Base-by-base conservation (phyloP, 2,888 invertebrate species). In the Xestia rhomboidea region DNA sequence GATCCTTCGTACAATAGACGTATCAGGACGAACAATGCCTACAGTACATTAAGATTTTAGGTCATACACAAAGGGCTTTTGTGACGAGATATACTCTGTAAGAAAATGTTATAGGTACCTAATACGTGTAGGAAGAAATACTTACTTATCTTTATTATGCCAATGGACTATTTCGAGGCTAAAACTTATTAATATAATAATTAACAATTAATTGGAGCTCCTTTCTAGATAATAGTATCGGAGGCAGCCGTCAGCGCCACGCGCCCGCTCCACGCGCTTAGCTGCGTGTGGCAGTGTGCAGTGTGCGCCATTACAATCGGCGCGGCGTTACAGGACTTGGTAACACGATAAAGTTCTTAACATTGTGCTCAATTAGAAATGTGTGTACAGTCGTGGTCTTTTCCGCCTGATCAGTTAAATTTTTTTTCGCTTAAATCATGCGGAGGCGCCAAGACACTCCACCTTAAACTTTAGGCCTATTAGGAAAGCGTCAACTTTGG, bases 171-270 rank as follows among this genome's bases (percentile, higher is more conserved):
- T 30, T 27, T 49, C 30, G 34, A 67, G 34, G 18, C 5, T 60
- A 49, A 49, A 62, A 62, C 62, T 34, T 62, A 34, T 62, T 30
- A 60, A 60, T 34, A 63, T 51, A 62, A 60, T 64, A 51, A 60
- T 77, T 49, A 46, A 64, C 24, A 57, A 66, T 64, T 81, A 83
- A 84, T 77, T 83, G 72, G 15, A 67, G 21, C 11, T 70, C 66
- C 54, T 72, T 49, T 68, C 34, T 49, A 73, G 70, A 67, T 62
- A 74, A 79, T 79, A 73, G 68, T 63, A 24, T 67, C 38, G 51
- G 51, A 66, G 51, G 64, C 51, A 69, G 73, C 75, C 84, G 84
- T 80, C 83, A 83, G 34, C 21, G 27, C 34, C 84, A 83, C 34
- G 34, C 41, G 41, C 10, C 41, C 21, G 51, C 76, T 21, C 44